Percentiles rank a stretch among this genome's conserved stretches.
phyloP scores from a whole-genome alignment of 1,140 invertebrate genomes.

The Chrysopa pallens region DNA sequence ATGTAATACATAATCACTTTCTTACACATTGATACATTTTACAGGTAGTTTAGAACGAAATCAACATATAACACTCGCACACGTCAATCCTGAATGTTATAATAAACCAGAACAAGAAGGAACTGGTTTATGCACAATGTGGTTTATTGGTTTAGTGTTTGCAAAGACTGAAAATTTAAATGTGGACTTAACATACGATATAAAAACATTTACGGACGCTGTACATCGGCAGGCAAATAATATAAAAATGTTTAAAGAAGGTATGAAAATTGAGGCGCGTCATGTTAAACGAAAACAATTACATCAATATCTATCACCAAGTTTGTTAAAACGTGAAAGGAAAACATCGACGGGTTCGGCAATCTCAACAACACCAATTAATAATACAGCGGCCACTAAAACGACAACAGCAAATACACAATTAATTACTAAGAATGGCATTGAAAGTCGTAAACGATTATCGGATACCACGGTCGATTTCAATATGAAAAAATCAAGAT shows the following conservation, averaged over 20 bases:
- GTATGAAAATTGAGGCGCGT: slow-evolving; percentile 75
- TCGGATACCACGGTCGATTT: slow-evolving; percentile 11
- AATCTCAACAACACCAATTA: slow-evolving; percentile 3
- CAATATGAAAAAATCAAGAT: slow-evolving; percentile 5
- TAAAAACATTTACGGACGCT: slow-evolving; percentile 70
- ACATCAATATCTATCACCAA: slow-evolving; percentile 49
- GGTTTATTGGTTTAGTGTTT: slow-evolving; percentile 94
- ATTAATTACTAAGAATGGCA: slow-evolving; percentile 7
- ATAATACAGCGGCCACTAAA: too few relatives aligned
- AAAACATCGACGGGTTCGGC: slow-evolving; percentile 27
- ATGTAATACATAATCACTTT: too few relatives aligned
- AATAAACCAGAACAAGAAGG: slow-evolving; percentile 25
- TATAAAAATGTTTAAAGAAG: slow-evolving; percentile 68
- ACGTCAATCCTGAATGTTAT: slow-evolving; percentile 86
- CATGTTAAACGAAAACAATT: slow-evolving; percentile 59
- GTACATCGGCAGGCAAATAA: slow-evolving; percentile 43
- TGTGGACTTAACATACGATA: slow-evolving; percentile 85
- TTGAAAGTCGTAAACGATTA: slow-evolving; percentile 13
- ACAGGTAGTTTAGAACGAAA: slow-evolving; percentile 77
- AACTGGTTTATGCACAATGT: slow-evolving; percentile 51
- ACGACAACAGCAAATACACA: too few relatives aligned
- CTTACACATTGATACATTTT: slow-evolving; percentile 2
- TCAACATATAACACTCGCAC: slow-evolving; percentile 74
- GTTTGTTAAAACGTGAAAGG: slow-evolving; percentile 47
- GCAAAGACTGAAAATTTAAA: slow-evolving; percentile 72